Base-by-base conservation (phyloP, 2,888 invertebrate species). In the Timema podura region DNA sequence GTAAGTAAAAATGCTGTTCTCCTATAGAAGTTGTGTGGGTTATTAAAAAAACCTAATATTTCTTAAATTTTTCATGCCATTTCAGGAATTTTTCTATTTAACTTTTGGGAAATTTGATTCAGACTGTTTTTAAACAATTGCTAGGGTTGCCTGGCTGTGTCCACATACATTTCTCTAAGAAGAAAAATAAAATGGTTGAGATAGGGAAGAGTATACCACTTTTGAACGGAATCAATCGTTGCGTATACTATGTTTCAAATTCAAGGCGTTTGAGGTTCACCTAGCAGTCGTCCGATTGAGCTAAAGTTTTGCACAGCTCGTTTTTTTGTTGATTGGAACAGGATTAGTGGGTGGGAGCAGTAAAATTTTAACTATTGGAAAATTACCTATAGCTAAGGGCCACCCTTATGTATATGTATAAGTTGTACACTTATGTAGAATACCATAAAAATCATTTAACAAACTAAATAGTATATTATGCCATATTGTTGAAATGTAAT, bases 291-390 rank as follows among this genome's bases (percentile, higher is more conserved):
- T 48, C 48, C 46, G 47, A 65, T 48, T 65, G 45, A 65, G 47
- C 5, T 65, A 48, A 65, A 65, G 48, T 15, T 6, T 48, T 48
- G 48, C 9, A 48, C 46, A 65, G 47, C n/a, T 9, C 5, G 8
- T n/a, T 45, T 65, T 46, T 65, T 46, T 65, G 64, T 64, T 16
- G 45, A 65, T 48, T 45, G 47, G 48, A 48, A 65, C 65, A 65
- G 9, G 48, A 65, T n/a, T 65, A 15, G 10, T 13, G 64, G 47
- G 79, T 82, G 0, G 84, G 84, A 74, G 57, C 57, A 57, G 57
- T 16, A 57, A 57, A 57, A 57, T 57, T 57, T 57, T 57, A 57
- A 57, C 57, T 57, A 15, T 57, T 16, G 57, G 57, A 57, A 57
- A 57, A 57, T 57, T 9, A n/a, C 57, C 7, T 9, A 57, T 57